Evolutionary conservation across 2,888 invertebrate species (phyloP), one percentile per base, ranked within the genome.

Genomic region (Scelioninae gen. 2): DNA sequence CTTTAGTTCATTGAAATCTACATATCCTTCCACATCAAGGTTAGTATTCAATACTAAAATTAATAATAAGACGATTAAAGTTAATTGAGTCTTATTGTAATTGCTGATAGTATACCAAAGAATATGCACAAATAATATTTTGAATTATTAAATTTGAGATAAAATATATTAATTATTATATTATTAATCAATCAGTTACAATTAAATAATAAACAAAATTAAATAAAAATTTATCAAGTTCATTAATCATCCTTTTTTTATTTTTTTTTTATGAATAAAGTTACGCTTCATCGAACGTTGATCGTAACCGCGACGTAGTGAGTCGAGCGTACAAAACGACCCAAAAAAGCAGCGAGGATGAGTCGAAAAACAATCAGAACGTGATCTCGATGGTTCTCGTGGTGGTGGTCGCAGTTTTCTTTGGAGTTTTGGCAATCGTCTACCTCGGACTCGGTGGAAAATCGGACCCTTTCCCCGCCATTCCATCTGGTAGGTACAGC

Each of bases 371-470:
- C 72, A 83, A 82, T 73, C 85, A 85, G 73, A 86, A 86, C 60
- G 76, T 85, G 74, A 79, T 87, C n/a, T 87, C 87, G 10, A 83
- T 86, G 83, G 78, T 87, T 61, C 80, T 87, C 63, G 81, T 87
- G 39, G 77, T 82, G 25, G 84, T 86, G 15, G 79, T 85, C 39
- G 84, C 83, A 28, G 75, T 86, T 46, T 87, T 87, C 80, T 87
- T 87, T 72, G 81, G 83, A 53, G 78, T 82, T 28, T 78, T 87
- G 76, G 87, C 85, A 3, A 78, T 87, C 70, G 81, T 87, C 73
- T 87, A 87, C 78, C 77, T 87, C 73, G 86, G 85, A 58, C 85
- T 87, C 63, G 83, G 85, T 76, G 84, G 84, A 72, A 87, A 86
- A 79, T 75, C 81, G 25, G 84, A 85, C 31, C 81, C 72, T 60